Evolutionary conservation across 2,888 invertebrate genomes (phyloP), one percentile per base, ranked within the genome.

Genomic region (Exephanes ischioxanthus): DNA sequence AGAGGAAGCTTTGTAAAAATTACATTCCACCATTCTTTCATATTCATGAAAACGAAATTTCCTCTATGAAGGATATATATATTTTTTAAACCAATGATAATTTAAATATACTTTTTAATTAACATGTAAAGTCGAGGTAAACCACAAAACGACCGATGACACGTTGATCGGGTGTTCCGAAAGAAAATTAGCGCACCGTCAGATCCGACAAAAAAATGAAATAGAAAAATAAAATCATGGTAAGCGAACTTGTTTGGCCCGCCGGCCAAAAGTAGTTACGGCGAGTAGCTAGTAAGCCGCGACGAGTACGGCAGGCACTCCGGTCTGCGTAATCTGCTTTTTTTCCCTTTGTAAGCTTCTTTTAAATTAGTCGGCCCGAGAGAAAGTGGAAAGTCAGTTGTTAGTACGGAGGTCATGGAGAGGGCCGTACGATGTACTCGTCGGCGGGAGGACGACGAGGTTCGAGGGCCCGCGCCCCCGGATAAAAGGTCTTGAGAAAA

Each of bases 331-430:
- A 14, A 16, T 66, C 51, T 67, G 66, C 66, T 79, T 37, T 61
- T 76, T 45, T 70, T 33, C 55, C 19, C 61, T 71, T 80, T 73
- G 66, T 72, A 66, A 77, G 77, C 58, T 77, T 81, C 77, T 72
- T 48, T 86, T 73, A 77, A 84, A 81, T 78, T 81, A 84, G 77
- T 75, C 68, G 45, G 16, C 16, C n/a, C 37, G 48, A 61, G 33
- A 22, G 45, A 70, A 68, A 80, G 73, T 76, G 71, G 58, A 63
- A 68, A 85, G 58, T n/a, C 53, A 61, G 26, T 82, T 63, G 53
- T 75, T 41, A 41, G 30, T 45, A n/a, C 11, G 19, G 33, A 26
- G 68, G 61, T 61, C 51, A 70, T 67, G 22, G 63, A 30, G 16
- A 30, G 16, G n/a, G 33, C 16, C 33, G n/a, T 26, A 72, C 70